Percentiles rank a stretch among this genome's conserved stretches.
Evolutionary conservation across 2,888 invertebrate species (phyloP).

Genomic region (Drosophila stalkeri): DNA sequence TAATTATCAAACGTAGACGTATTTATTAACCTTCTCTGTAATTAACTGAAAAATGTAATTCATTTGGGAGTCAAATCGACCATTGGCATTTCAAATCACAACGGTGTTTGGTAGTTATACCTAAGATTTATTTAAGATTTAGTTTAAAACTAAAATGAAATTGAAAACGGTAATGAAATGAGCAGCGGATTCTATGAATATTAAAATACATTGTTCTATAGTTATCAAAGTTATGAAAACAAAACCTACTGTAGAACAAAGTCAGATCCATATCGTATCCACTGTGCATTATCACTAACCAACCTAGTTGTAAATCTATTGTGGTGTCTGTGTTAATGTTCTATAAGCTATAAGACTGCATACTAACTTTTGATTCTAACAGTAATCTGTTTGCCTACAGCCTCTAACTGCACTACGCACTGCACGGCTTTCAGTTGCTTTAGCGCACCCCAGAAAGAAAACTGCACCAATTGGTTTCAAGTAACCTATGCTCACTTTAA

Average conservation of each 20-base stretch:
- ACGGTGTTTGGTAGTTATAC: slow-evolving; percentile 70
- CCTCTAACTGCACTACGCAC: slow-evolving; percentile 66
- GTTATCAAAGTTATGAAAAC: not conserved
- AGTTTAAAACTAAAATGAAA: slow-evolving; percentile 1
- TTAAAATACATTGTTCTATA: not conserved
- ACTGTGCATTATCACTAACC: slow-evolving; percentile 22
- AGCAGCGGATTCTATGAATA: slow-evolving; percentile 27
- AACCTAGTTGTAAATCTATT: slow-evolving; percentile 17
- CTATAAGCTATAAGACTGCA: slow-evolving; percentile 51
- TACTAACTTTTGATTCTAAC: slow-evolving; percentile 83
- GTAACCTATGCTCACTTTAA: slow-evolving; percentile 61
- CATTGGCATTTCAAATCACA: slow-evolving; percentile 67
- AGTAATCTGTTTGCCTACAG: slow-evolving; percentile 64
- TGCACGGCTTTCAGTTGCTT: slow-evolving; percentile 61
- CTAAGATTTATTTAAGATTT: slow-evolving; percentile 22
- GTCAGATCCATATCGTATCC: slow-evolving; percentile 4
- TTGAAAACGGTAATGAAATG: slow-evolving; percentile 3
- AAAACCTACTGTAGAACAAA: not conserved
- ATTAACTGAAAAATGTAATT: slow-evolving; percentile 28
- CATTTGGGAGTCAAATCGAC: slow-evolving; percentile 40
- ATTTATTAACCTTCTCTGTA: slow-evolving; percentile 61
- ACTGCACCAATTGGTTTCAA: slow-evolving; percentile 56
- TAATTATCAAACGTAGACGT: slow-evolving; percentile 9
- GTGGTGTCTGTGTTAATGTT: slow-evolving; percentile 55
- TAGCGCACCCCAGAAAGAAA: slow-evolving; percentile 47